These are phyloP conservation scores for Microtus ochrogaster DNA, from an alignment of 2,113 vertebrate genomes.

Conservation along the genomic window DNA sequence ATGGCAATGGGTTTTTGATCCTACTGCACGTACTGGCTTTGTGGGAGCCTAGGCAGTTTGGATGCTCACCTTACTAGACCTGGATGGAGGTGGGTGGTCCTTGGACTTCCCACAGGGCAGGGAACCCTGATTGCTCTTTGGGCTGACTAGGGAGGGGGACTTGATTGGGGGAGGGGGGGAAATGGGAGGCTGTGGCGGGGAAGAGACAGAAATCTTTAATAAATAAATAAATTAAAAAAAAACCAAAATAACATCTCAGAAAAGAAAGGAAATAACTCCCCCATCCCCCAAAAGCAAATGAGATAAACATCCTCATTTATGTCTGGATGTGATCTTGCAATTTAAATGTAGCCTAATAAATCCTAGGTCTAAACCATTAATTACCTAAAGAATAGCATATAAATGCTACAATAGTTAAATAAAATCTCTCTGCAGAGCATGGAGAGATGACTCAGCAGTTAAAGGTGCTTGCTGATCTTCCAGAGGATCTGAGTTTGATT, in stretches of 20 bases:
- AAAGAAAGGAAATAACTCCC: background rate
- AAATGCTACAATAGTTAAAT: conserved; percentile 56
- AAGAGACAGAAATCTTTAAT: no score
- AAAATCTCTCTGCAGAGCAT: conserved; percentile 9
- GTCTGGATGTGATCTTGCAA: conserved; percentile 54
- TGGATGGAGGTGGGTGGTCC: no score
- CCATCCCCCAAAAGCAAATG: background rate
- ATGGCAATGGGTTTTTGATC: no score
- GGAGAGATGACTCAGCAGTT: background rate
- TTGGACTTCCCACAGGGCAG: no score
- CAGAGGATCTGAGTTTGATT: background rate
- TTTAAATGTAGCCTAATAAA: conserved; percentile 64
- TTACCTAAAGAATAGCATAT: conserved; percentile 43
- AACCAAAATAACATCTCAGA: conserved; percentile 55
- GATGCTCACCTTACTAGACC: no score
- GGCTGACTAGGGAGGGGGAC: no score
- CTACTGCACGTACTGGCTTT: no score
- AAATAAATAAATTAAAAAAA: no score
- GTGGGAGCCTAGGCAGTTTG: no score
- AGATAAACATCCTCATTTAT: conserved; percentile 26
- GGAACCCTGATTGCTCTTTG: no score
- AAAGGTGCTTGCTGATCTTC: background rate
- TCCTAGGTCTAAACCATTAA: conserved; percentile 60
- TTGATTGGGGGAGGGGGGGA: no score
- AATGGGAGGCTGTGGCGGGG: no score